Conservation (phyloP, 2,797 vertebrate genomes). For the Myripristis murdjan region DNA sequence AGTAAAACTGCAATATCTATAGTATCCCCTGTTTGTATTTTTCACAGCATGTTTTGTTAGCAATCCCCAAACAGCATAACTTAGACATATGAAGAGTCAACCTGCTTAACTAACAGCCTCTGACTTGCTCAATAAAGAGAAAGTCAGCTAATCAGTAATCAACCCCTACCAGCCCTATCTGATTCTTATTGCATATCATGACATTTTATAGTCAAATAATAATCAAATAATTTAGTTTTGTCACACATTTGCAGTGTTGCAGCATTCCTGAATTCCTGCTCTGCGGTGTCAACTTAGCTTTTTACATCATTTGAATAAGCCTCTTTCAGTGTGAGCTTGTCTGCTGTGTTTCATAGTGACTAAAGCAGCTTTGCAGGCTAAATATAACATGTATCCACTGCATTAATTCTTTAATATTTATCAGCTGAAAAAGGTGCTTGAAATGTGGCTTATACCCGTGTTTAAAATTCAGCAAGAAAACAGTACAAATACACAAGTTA, state of each 20-base stretch:
- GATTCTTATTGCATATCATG: constrained; percentile 12
- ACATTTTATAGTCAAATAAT: constrained; percentile 20
- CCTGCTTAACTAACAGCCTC: background rate
- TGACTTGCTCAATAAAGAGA: background rate
- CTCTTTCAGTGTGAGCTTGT: constrained; percentile 80
- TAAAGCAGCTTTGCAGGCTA: constrained; percentile 86
- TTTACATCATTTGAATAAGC: constrained; percentile 88
- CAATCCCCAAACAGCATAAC: constrained; percentile 34
- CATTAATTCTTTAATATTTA: constrained; percentile 84
- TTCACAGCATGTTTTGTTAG: constrained; percentile 8
- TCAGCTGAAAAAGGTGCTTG: constrained; percentile 73
- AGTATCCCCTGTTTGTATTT: constrained; percentile 8
- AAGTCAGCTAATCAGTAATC: constrained; percentile 2
- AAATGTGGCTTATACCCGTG: constrained; percentile 67
- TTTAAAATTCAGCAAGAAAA: constrained; percentile 64
- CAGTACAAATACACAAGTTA: constrained; percentile 36
- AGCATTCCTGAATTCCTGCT: constrained; percentile 70
- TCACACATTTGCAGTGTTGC: constrained; percentile 63
- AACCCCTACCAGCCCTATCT: background rate
- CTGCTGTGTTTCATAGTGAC: constrained; percentile 81
- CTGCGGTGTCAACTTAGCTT: constrained; percentile 84
- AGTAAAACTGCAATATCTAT: constrained; percentile 3
- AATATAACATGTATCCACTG: constrained; percentile 83
- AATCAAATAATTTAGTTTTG: constrained; percentile 45
- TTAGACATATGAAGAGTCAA: background rate